Evolutionary conservation across 2,113 vertebrate genomes (phyloP).

Genomic region (Phrynocephalus versicolor): DNA sequence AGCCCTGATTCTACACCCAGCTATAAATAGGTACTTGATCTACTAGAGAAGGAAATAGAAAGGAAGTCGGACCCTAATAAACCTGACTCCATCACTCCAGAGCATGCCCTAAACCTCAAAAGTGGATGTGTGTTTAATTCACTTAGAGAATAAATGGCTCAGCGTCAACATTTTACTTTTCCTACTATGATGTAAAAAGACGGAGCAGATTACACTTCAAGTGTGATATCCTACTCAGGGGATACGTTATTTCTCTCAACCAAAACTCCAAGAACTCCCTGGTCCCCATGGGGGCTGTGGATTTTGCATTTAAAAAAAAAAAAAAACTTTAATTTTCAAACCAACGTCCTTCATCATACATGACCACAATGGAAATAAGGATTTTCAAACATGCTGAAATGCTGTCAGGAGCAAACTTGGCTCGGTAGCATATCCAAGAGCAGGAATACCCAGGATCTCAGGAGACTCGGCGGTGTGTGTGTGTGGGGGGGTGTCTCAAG

Average conservation of each 20-base stretch:
- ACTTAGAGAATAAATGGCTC: background rate
- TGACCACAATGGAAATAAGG: background rate
- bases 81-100: background rate
- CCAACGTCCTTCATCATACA: background rate
- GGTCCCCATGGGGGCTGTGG: too few species aligned
- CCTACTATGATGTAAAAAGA: background rate
- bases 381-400: background rate
- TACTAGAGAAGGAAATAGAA: background rate
- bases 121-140: conserved; percentile 10
- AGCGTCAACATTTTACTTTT: background rate
- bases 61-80: background rate
- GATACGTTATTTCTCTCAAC: too few species aligned
- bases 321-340: too few species aligned
- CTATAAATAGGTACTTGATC: background rate
- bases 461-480: too few species aligned
- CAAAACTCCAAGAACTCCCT: too few species aligned
- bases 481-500: background rate
- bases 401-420: too few species aligned
- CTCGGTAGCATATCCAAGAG: background rate
- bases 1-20: background rate
- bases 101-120: conserved; percentile 1
- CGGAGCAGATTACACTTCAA: background rate
- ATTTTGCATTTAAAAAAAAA: too few species aligned
- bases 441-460: background rate
- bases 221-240: background rate